Conservation (phyloP, 2,888 invertebrate genomes). For the Phengaris arion region DNA sequence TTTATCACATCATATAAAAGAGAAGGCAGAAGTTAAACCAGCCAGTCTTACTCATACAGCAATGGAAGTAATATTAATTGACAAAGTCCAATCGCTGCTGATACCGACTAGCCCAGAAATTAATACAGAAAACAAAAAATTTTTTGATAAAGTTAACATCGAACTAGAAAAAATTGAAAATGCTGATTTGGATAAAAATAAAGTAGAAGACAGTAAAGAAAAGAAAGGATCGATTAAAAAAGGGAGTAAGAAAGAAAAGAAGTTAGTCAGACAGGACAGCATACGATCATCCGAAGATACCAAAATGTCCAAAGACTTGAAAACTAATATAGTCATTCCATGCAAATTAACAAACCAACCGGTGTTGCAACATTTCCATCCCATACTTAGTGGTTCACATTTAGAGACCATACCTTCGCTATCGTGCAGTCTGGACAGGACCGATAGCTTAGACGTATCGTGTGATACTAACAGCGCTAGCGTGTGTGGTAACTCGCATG, state of each 20-base stretch:
- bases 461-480: constrained; percentile 69
- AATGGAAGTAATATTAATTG: constrained; percentile 78
- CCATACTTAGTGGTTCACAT: constrained; percentile 58
- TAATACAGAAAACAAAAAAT: constrained; percentile 53
- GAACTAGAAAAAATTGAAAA: constrained; percentile 63
- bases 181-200: constrained; percentile 43
- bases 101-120: constrained; percentile 62
- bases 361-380: constrained; percentile 63
- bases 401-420: constrained; percentile 72
- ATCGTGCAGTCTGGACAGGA: constrained; percentile 58
- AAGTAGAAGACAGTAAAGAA: constrained; percentile 31
- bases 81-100: constrained; percentile 71
- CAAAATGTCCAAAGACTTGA: constrained; percentile 62
- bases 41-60: constrained; percentile 74
- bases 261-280: constrained; percentile 63
- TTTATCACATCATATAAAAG: constrained; percentile 43
- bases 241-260: constrained; percentile 44
- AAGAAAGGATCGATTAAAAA: constrained; percentile 31
- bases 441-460: constrained; percentile 57
- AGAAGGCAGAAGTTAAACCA: constrained; percentile 55
- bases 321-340: constrained; percentile 49
- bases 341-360: constrained; percentile 54
- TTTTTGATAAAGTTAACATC: constrained; percentile 66
- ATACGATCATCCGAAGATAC: constrained; percentile 52
- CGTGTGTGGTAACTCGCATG: constrained; percentile 79